Evolutionary conservation across 2,888 invertebrate genomes (phyloP).

Genomic region (Tetranychus piercei): DNA sequence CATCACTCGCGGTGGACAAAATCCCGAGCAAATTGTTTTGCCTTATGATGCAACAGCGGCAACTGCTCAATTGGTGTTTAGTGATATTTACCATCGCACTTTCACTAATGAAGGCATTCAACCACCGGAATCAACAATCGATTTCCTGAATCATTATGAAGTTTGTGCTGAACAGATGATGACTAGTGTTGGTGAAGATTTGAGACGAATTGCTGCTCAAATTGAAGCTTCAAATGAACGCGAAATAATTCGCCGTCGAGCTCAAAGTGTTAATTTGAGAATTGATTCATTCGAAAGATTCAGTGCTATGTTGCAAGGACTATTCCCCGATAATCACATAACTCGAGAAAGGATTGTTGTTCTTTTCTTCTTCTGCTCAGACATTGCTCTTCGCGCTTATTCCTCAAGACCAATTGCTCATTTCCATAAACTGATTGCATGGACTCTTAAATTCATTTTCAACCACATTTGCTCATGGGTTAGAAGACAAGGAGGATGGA

Average conservation of each 20-base stretch:
- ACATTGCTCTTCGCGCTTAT: constrained; percentile 30
- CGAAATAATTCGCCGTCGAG: constrained; percentile 27
- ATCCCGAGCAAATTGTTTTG: neutral
- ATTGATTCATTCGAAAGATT: constrained; percentile 28
- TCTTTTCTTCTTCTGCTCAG: constrained; percentile 32
- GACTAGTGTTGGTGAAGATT: constrained; percentile 28
- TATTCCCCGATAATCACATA: constrained; percentile 28
- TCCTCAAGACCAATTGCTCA: constrained; percentile 21
- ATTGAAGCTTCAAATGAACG: constrained; percentile 30
- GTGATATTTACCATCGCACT: neutral
- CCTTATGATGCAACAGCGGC: neutral
- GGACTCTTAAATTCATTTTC: constrained; percentile 30
- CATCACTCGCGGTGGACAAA: neutral
- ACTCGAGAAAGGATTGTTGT: constrained; percentile 30
- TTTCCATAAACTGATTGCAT: constrained; percentile 26
- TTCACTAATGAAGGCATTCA: neutral
- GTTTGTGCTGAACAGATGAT: constrained; percentile 8
- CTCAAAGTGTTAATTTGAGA: constrained; percentile 25
- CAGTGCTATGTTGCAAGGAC: constrained; percentile 28
- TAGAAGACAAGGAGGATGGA: constrained; percentile 31
- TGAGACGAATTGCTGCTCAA: constrained; percentile 30
- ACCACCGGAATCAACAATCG: neutral
- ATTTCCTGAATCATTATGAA: neutral
- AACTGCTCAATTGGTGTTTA: neutral
- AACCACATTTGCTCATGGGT: constrained; percentile 31